These are phyloP conservation scores for Brenthis daphne DNA, from an alignment of 2,888 invertebrate genomes.

Conservation along the genomic window DNA sequence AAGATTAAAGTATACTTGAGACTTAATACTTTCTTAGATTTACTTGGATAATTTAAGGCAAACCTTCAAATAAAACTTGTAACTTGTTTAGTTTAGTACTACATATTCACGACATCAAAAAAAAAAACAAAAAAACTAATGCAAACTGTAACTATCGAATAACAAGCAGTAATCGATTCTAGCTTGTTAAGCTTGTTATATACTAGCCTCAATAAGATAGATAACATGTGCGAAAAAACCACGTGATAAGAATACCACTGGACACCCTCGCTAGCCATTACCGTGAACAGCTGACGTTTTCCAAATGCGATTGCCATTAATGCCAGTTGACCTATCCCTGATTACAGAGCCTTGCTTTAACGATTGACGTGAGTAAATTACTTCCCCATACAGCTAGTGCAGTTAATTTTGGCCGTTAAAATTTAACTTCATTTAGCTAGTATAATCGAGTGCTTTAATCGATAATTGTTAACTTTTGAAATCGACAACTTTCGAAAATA, in stretches of 20 bases:
- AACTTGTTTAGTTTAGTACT: too few species aligned
- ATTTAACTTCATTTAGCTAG: background rate
- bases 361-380: constrained; percentile 51
- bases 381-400: constrained; percentile 41
- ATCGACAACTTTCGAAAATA: too few species aligned
- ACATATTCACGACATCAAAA: background rate
- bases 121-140: background rate
- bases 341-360: constrained; percentile 46
- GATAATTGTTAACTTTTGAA: too few species aligned
- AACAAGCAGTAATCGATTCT: background rate
- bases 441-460: too few species aligned
- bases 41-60: background rate
- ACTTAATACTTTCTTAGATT: background rate
- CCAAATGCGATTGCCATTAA: constrained; percentile 47
- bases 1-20: background rate
- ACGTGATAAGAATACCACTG: constrained; percentile 21
- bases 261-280: constrained; percentile 20
- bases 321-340: constrained; percentile 43
- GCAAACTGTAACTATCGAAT: too few species aligned
- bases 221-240: constrained; percentile 18
- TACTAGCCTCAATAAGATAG: constrained; percentile 6
- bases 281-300: constrained; percentile 48
- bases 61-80: too few species aligned
- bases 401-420: constrained; percentile 6
- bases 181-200: background rate